Conservation (phyloP, 2,888 invertebrate genomes). For the Tinea semifulvella region DNA sequence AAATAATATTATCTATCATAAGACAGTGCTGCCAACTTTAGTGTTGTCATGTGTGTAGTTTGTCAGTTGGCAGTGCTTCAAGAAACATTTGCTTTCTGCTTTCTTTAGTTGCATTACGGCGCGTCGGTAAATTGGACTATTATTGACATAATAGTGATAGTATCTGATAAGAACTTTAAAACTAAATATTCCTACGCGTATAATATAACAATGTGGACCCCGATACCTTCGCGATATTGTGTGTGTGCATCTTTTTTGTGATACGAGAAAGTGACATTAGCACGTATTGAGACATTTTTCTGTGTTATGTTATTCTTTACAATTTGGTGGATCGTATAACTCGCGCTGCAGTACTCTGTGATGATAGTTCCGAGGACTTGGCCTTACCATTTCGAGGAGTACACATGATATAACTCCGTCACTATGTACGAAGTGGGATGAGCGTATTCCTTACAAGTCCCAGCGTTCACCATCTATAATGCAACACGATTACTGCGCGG, state of each 20-base stretch:
- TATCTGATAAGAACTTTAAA: conserved; percentile 9
- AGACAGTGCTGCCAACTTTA: conserved; percentile 30
- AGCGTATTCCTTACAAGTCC: conserved; percentile 28
- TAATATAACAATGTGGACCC: neutral
- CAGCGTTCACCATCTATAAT: conserved; percentile 37
- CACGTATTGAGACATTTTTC: too few relatives aligned
- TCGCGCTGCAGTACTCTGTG: conserved; percentile 32
- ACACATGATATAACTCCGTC: conserved; percentile 20
- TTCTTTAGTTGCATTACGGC: conserved; percentile 53
- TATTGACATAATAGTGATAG: conserved; percentile 17
- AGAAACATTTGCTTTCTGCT: conserved; percentile 30
- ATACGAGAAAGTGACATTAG: conserved; percentile 58
- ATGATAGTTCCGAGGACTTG: conserved; percentile 36
- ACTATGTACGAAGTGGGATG: conserved; percentile 61
- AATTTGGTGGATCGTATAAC: conserved; percentile 43
- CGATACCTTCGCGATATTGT: too few relatives aligned
- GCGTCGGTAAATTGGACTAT: conserved; percentile 47
- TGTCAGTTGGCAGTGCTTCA: conserved; percentile 35
- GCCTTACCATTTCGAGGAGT: conserved; percentile 25
- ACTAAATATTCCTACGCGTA: neutral
- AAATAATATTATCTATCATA: conserved; percentile 11
- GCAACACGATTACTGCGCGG: conserved; percentile 53
- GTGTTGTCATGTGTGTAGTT: conserved; percentile 25
- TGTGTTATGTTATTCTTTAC: conserved; percentile 47
- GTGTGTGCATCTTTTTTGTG: conserved; percentile 28